These are phyloP conservation scores for Hippasteria phrygiana DNA, from an alignment of 53 echinoderm and acorn worm species.

Conservation along the genomic window DNA sequence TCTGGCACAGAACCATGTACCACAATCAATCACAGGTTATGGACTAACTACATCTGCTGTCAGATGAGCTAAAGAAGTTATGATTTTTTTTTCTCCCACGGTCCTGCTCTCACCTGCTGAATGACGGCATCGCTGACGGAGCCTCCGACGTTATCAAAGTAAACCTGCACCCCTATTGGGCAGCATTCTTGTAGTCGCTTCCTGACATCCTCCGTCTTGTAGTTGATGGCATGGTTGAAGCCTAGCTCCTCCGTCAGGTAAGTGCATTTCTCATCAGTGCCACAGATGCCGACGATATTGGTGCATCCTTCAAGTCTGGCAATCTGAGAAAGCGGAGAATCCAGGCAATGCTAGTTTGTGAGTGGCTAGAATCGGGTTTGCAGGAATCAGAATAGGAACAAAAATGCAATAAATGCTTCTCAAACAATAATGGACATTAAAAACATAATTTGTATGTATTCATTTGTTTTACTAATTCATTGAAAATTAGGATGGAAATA, in stretches of 20 bases:
- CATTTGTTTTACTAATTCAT: too few relatives aligned
- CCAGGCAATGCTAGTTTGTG: background rate
- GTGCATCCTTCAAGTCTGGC: slow-evolving; percentile 90
- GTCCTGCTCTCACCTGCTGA: slow-evolving; percentile 75
- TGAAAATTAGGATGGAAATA: too few relatives aligned
- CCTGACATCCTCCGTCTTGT: slow-evolving; percentile 81
- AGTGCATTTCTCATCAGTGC: slow-evolving; percentile 86
- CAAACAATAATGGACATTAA: too few relatives aligned
- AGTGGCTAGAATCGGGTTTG: too few relatives aligned
- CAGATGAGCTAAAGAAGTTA: background rate
- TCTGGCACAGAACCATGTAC: background rate
- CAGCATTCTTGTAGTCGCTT: slow-evolving; percentile 81
- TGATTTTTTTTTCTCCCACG: background rate
- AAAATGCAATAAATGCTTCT: too few relatives aligned
- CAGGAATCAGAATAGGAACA: too few relatives aligned
- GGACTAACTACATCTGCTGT: background rate
- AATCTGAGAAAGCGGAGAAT: slow-evolving; percentile 63
- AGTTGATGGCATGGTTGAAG: slow-evolving; percentile 92
- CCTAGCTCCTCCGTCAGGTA: slow-evolving; percentile 85
- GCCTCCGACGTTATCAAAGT: slow-evolving; percentile 99
- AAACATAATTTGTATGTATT: too few relatives aligned
- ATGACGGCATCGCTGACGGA: slow-evolving; percentile 90
- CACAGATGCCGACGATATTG: slow-evolving; percentile 92
- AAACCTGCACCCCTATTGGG: slow-evolving; percentile 87
- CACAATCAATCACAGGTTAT: too few relatives aligned